These are phyloP conservation scores for Doris montereyensis DNA, from an alignment of 2,888 invertebrate genomes.

Conservation along the genomic window DNA sequence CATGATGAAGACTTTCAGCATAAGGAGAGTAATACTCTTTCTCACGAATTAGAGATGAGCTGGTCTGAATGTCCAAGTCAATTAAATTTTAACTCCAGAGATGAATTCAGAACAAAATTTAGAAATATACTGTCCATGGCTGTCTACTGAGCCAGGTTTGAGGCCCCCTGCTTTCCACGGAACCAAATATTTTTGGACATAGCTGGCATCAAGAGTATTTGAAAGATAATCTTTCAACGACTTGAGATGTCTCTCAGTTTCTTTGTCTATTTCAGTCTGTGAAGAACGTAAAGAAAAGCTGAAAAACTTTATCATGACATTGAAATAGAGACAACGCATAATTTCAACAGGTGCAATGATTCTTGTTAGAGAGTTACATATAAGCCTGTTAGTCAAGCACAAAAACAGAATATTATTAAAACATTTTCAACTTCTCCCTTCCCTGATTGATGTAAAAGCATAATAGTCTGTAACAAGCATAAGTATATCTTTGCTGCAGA, in stretches of 20 bases:
- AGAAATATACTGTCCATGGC: slow-evolving; percentile 57
- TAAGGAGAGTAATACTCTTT: slow-evolving; percentile 59
- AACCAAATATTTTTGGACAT: slow-evolving; percentile 46
- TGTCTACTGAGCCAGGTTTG: slow-evolving; percentile 46
- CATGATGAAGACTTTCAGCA: slow-evolving; percentile 65
- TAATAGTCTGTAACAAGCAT: too few relatives aligned
- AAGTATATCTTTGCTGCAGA: too few relatives aligned
- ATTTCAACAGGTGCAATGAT: too few relatives aligned
- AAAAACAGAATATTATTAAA: too few relatives aligned
- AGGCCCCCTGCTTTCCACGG: slow-evolving; percentile 58
- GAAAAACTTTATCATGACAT: too few relatives aligned
- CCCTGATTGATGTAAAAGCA: too few relatives aligned
- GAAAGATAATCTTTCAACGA: slow-evolving; percentile 47
- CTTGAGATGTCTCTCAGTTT: slow-evolving; percentile 47
- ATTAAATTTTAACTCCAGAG: slow-evolving; percentile 51
- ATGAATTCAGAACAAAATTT: slow-evolving; percentile 58
- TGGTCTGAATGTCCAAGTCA: slow-evolving; percentile 43
- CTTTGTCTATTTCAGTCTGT: slow-evolving; percentile 51
- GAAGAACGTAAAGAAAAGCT: not conserved
- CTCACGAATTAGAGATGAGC: slow-evolving; percentile 47
- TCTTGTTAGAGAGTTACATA: too few relatives aligned
- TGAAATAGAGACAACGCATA: too few relatives aligned
- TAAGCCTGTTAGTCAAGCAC: too few relatives aligned
- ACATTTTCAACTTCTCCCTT: too few relatives aligned
- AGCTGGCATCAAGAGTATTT: slow-evolving; percentile 38